Evolutionary conservation across 2,888 invertebrate species (phyloP).

Genomic region (Cyrtodaria siliqua): DNA sequence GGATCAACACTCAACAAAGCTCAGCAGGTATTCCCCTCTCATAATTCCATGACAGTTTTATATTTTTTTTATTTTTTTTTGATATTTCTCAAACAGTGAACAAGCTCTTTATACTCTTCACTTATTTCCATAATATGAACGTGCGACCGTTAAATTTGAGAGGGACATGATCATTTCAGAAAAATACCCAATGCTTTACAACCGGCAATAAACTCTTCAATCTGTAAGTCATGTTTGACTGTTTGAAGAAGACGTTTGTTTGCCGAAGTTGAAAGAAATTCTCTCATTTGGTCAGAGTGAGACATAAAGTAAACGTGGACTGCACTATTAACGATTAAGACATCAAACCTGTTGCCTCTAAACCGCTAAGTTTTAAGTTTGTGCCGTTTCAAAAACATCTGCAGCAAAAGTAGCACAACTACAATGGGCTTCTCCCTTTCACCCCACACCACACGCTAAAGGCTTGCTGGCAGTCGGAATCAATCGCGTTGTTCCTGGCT

Average conservation of each 20-base stretch:
- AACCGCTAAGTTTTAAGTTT: conserved; percentile 25
- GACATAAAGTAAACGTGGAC: conserved; percentile 29
- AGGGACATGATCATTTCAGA: neutral
- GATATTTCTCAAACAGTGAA: conserved; percentile 19
- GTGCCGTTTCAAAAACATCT: neutral
- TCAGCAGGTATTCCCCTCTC: conserved; percentile 16
- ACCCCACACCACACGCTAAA: neutral
- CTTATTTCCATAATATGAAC: conserved; percentile 26
- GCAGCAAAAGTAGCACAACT: neutral
- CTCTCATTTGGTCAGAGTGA: conserved; percentile 20
- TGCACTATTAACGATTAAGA: conserved; percentile 48
- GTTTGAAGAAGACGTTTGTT: conserved; percentile 30
- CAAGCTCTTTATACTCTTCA: conserved; percentile 17
- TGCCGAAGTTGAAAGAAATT: conserved; percentile 21
- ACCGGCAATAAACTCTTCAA: conserved; percentile 24
- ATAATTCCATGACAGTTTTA: conserved; percentile 7
- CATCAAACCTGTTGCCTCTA: conserved; percentile 49
- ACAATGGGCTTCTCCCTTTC: neutral
- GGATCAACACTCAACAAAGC: conserved; percentile 30
- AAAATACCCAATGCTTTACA: conserved; percentile 27
- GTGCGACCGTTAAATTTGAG: conserved; percentile 21
- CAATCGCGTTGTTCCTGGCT: neutral
- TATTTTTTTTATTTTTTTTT: too few species aligned
- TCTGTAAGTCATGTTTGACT: conserved; percentile 18
- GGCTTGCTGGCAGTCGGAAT: conserved; percentile 1